Evolutionary conservation across 2,888 invertebrate genomes (phyloP), one percentile per base, ranked within the genome.

Genomic region (Asteroscopus sphinx): DNA sequence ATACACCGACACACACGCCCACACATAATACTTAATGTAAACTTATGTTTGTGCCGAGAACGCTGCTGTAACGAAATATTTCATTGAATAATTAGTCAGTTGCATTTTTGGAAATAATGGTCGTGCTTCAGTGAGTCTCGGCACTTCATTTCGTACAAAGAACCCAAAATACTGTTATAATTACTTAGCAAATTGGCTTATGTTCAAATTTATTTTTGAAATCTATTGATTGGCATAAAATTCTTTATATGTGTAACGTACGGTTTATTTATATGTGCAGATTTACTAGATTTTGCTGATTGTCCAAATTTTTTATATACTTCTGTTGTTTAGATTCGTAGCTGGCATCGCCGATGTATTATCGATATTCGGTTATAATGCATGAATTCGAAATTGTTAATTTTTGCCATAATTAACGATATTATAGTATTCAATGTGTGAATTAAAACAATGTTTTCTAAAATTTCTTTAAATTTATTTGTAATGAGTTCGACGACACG

Each of bases 151-250:
- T 46, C 62, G 49, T 55, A 51, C 26, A 46, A 35, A 25, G 15
- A 13, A 35, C 39, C n/a, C n/a, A n/a, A n/a, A 33, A 48, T 33
- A 21, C 9, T 33, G 46, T 54, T 59, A 21, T 32, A 8, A 46
- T 51, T 54, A 28, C 48, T 54, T 75, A 73, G 73, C 26, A 61
- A 64, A 67, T 63, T 68, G 48, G 77, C 76, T 77, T 77, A 46
- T 64, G 15, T 72, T 64, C 17, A 54, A 60, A 54, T 67, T 68
- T 68, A 40, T 67, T 71, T 68, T 57, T 9, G 15, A 46, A 55
- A 39, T 53, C 37, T 66, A 47, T 64, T 69, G 39, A 70, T 73
- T 75, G 76, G 75, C 73, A 58, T 65, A 52, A 41, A 62, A 62
- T 44, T 67, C 39, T 69, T 41, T 65, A 37, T 72, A 51, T 44